phyloP scores from a whole-genome alignment of 2,797 vertebrate genomes.

The Clamator glandarius region DNA sequence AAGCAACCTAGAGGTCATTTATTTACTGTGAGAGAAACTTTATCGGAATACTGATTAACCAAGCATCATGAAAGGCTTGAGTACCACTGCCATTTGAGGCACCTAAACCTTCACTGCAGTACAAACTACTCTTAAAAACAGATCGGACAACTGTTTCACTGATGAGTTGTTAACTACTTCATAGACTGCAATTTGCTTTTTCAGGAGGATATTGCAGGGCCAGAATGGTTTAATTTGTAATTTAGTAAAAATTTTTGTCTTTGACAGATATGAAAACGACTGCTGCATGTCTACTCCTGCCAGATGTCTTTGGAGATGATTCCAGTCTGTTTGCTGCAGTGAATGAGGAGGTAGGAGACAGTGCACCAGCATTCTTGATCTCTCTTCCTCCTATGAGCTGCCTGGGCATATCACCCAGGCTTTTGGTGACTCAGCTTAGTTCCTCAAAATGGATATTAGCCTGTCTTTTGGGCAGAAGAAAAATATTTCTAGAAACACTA shows the following conservation, averaged over 20 bases:
- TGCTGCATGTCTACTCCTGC: slow-evolving; percentile 74
- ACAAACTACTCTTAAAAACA: not conserved
- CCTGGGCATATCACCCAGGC: too few relatives aligned
- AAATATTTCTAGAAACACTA: not conserved
- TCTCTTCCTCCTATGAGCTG: not conserved
- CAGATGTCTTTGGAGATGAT: slow-evolving; percentile 74
- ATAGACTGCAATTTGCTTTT: not conserved
- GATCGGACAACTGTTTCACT: not conserved
- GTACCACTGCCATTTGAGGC: not conserved
- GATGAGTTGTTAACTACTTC: not conserved
- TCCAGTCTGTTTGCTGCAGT: slow-evolving; percentile 66
- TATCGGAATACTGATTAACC: accelerated
- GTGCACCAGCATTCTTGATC: not conserved
- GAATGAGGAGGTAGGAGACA: slow-evolving; percentile 71
- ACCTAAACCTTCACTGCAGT: not conserved
- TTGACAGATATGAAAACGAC: slow-evolving; percentile 77
- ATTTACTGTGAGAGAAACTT: not conserved
- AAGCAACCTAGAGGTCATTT: not conserved
- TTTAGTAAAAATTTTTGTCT: slow-evolving; percentile 40
- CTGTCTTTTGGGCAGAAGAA: not conserved
- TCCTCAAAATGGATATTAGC: not conserved
- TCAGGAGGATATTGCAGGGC: not conserved
- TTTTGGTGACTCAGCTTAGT: not conserved
- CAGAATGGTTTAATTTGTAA: not conserved
- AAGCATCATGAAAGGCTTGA: not conserved